These are phyloP conservation scores for Ceratosolen solmsi DNA, from an alignment of 1,140 invertebrate species.

Conservation along the genomic window DNA sequence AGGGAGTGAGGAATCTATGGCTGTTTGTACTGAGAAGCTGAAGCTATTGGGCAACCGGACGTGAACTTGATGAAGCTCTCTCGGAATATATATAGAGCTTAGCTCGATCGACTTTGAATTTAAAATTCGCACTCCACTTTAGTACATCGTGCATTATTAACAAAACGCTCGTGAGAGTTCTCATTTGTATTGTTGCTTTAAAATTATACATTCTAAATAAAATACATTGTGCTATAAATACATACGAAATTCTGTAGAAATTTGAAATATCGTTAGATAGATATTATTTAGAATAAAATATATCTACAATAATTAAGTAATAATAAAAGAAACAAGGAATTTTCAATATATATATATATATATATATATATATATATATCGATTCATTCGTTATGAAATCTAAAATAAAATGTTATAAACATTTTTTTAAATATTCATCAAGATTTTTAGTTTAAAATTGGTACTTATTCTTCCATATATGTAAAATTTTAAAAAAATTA, in stretches of 20 bases:
- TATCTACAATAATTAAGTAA: too few species aligned
- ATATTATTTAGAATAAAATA: too few species aligned
- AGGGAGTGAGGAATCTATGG: conserved; percentile 2
- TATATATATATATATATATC: too few species aligned
- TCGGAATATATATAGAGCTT: not conserved
- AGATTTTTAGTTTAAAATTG: too few species aligned
- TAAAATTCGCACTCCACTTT: conserved; percentile 18
- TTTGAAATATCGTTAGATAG: not conserved
- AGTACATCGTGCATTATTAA: conserved; percentile 17
- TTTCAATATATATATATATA: too few species aligned
- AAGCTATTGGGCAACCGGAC: conserved; percentile 33
- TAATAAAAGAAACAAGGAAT: too few species aligned
- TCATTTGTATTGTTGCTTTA: not conserved
- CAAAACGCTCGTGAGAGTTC: not conserved
- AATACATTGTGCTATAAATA: not conserved
- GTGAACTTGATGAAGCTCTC: conserved; percentile 38
- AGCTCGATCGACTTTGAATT: conserved; percentile 31
- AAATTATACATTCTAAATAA: not conserved
- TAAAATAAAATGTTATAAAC: too few species aligned
- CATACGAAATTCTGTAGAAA: too few species aligned
- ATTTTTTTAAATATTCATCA: too few species aligned
- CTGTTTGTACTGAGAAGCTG: conserved; percentile 29
- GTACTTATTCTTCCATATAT: too few species aligned
- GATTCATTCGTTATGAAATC: too few species aligned
- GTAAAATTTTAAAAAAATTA: too few species aligned